Percentiles rank a stretch among this genome's conserved stretches.
Evolutionary conservation across 2,113 vertebrate genomes (phyloP).

Genomic region (Toxostoma redivivum): DNA sequence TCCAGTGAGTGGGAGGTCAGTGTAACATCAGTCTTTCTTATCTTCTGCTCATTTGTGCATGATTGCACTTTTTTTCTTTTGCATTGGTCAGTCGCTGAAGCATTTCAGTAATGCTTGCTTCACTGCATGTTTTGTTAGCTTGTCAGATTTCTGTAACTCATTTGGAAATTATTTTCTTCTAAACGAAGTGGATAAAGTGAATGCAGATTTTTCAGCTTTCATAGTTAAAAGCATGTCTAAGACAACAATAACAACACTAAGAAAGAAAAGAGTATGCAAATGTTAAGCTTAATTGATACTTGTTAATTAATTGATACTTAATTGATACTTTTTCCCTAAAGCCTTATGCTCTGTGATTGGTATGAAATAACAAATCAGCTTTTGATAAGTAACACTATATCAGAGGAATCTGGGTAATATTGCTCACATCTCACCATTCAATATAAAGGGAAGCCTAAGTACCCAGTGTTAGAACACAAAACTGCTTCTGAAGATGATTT

Average conservation of each 20-base stretch:
- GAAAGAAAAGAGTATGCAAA: not conserved
- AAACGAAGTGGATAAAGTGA: not conserved
- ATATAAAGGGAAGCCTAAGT: not conserved
- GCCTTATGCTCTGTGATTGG: not conserved
- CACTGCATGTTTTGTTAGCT: not conserved
- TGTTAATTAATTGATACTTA: not conserved
- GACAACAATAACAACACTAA: not conserved
- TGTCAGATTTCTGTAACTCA: slow-evolving; percentile 33
- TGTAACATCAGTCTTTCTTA: slow-evolving; percentile 41
- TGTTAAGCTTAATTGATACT: not conserved
- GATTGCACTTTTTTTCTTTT: not conserved
- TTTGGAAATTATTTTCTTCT: not conserved
- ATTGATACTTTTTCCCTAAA: not conserved
- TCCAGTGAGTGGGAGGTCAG: not conserved
- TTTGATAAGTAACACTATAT: not conserved
- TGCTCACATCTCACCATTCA: not conserved
- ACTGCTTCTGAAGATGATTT: not conserved
- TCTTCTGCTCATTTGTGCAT: slow-evolving; percentile 6
- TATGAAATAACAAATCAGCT: not conserved
- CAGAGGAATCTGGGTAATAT: not conserved
- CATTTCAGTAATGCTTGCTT: slow-evolving; percentile 25
- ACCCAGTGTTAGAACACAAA: not conserved
- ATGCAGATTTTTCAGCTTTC: not conserved
- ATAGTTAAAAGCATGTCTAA: not conserved
- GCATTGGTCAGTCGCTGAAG: slow-evolving; percentile 32